Conservation (phyloP, 2,888 invertebrate species). For the Alcis repandata region DNA sequence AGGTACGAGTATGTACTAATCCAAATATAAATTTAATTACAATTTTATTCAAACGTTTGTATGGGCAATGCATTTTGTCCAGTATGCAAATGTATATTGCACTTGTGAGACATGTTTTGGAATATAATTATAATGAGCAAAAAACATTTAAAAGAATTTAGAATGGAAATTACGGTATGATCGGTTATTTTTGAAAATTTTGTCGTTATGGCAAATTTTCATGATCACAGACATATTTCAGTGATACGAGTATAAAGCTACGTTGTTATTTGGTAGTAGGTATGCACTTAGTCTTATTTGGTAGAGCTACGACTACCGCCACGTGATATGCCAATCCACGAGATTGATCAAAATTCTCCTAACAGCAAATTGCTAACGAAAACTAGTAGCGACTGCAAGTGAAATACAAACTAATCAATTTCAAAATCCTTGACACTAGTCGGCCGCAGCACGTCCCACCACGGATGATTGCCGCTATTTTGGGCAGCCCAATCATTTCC, state of each 20-base stretch:
- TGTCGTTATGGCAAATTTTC: no score
- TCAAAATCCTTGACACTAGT: slow-evolving; percentile 68
- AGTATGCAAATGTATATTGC: slow-evolving; percentile 21
- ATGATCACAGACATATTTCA: no score
- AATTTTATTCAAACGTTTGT: slow-evolving; percentile 15
- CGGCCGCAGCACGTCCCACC: slow-evolving; percentile 60
- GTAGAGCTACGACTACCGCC: no score
- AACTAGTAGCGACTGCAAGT: slow-evolving; percentile 30
- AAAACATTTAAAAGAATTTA: slow-evolving; percentile 11
- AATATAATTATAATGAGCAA: slow-evolving; percentile 17
- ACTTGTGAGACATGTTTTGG: slow-evolving; percentile 14
- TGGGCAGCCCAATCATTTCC: slow-evolving; percentile 63
- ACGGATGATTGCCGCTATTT: slow-evolving; percentile 63
- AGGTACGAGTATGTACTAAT: background rate
- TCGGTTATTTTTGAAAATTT: background rate
- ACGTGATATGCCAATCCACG: no score
- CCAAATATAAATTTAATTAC: slow-evolving; percentile 4
- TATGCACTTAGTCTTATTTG: background rate
- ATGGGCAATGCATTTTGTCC: slow-evolving; percentile 21
- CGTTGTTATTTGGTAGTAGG: no score
- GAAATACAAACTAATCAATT: slow-evolving; percentile 50
- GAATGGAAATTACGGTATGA: background rate
- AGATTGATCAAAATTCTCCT: background rate
- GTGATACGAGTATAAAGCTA: no score
- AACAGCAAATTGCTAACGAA: slow-evolving; percentile 7